A percentile compares a stretch with the other conserved stretches of the same genome.
Evolutionary conservation across 2,888 invertebrate species (phyloP).

Genomic region (Protonemura montana): DNA sequence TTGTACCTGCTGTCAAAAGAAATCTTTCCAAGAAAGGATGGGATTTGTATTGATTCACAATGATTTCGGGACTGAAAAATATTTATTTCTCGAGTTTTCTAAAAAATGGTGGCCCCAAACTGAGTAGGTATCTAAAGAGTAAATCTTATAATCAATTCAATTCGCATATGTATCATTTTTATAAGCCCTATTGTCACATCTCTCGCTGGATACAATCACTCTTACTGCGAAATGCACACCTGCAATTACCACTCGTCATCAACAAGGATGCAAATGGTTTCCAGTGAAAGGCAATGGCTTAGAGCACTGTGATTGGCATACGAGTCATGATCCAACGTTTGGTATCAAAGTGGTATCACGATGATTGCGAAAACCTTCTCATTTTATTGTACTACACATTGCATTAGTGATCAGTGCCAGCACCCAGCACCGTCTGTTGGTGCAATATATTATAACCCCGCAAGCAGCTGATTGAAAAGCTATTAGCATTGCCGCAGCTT

Average conservation of each 20-base stretch:
- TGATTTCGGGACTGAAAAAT: too few relatives aligned
- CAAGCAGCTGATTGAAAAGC: background rate
- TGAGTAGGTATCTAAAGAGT: too few relatives aligned
- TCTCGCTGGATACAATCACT: background rate
- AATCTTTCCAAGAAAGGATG: background rate
- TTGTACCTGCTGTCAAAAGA: background rate
- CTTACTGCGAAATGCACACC: background rate
- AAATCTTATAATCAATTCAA: too few relatives aligned
- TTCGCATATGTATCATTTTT: too few relatives aligned
- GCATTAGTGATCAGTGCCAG: background rate
- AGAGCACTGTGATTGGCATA: too few relatives aligned
- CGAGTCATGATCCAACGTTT: background rate
- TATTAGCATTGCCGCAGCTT: background rate
- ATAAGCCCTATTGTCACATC: too few relatives aligned
- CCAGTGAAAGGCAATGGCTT: background rate
- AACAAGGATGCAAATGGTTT: slow-evolving; percentile 7
- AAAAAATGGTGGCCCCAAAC: too few relatives aligned
- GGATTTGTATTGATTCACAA: too few relatives aligned
- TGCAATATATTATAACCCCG: too few relatives aligned
- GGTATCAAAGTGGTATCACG: too few relatives aligned
- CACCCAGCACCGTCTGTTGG: background rate
- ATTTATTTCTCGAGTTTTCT: too few relatives aligned
- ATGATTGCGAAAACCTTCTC: background rate
- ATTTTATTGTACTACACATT: background rate
- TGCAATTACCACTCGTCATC: background rate